A percentile compares a stretch with the other conserved stretches of the same genome.
phyloP scores from a whole-genome alignment of 2,888 invertebrate genomes.

The Cryptops parisi region DNA sequence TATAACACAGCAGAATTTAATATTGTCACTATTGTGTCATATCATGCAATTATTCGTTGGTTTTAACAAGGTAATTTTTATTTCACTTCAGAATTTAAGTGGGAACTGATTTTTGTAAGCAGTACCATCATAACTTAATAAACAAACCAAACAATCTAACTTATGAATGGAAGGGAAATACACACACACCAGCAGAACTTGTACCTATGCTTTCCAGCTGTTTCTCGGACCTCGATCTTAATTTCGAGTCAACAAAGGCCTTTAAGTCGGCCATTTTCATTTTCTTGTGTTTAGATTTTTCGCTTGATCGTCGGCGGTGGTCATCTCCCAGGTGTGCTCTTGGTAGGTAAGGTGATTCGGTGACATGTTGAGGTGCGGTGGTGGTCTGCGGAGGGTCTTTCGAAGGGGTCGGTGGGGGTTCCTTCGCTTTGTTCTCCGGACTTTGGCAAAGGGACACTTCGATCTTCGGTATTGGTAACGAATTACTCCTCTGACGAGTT shows the following conservation, averaged over 20 bases:
- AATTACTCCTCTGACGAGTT: constrained; percentile 76
- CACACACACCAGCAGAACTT: neutral
- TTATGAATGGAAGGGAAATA: neutral
- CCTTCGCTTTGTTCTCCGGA: constrained; percentile 17
- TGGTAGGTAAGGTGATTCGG: constrained; percentile 21
- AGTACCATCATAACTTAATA: too few relatives aligned
- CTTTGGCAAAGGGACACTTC: constrained; percentile 48
- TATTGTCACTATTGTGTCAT: too few relatives aligned
- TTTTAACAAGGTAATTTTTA: too few relatives aligned
- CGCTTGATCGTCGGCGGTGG: constrained; percentile 18
- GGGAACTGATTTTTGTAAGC: too few relatives aligned
- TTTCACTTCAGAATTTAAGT: too few relatives aligned
- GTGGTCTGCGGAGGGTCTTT: constrained; percentile 12
- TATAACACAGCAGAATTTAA: too few relatives aligned
- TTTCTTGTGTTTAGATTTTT: constrained; percentile 25
- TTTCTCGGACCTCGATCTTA: constrained; percentile 80
- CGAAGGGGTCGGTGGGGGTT: constrained; percentile 3
- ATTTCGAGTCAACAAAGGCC: constrained; percentile 80
- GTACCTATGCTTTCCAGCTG: constrained; percentile 70
- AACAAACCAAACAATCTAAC: neutral
- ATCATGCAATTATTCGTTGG: too few relatives aligned
- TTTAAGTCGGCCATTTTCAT: constrained; percentile 85
- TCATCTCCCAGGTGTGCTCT: constrained; percentile 25
- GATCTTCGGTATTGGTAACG: constrained; percentile 83
- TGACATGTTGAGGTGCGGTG: constrained; percentile 4